Conservation (phyloP, 2,888 invertebrate species). For the Drosophila paranaensis region DNA sequence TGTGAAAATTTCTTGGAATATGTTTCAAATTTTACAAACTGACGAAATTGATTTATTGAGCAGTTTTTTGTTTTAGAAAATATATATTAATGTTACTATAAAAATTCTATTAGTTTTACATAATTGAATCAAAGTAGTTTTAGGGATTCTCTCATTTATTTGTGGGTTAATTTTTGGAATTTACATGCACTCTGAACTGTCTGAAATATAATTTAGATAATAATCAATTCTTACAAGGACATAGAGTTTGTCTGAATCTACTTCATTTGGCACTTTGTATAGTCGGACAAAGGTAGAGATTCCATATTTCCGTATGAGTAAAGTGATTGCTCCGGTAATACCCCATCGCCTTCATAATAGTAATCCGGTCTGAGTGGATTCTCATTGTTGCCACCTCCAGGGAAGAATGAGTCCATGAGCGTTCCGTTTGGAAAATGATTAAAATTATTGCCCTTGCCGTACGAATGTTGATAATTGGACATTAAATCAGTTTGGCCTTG, state of each 20-base stretch:
- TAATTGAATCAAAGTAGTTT: no score
- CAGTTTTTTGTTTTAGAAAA: no score
- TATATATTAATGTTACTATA: no score
- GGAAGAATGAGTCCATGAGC: not conserved
- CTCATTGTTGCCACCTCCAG: not conserved
- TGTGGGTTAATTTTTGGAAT: not conserved
- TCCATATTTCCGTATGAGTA: not conserved
- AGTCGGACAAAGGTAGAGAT: not conserved
- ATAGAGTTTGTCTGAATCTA: not conserved
- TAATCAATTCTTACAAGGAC: not conserved
- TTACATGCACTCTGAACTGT: not conserved
- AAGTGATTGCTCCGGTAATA: not conserved
- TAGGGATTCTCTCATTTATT: not conserved
- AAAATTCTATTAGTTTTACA: no score
- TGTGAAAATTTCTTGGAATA: no score
- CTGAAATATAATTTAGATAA: not conserved
- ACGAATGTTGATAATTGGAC: not conserved
- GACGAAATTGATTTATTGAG: no score
- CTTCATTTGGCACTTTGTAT: not conserved
- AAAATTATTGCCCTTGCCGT: slow-evolving; percentile 8
- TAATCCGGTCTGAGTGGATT: not conserved
- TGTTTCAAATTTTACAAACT: no score
- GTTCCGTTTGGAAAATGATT: slow-evolving; percentile 17
- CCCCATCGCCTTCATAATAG: not conserved
- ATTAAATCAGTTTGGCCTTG: not conserved